Evolutionary conservation across 2,797 vertebrate genomes (phyloP), one percentile per base, ranked within the genome.

Genomic region (Alcedo atthis): DNA sequence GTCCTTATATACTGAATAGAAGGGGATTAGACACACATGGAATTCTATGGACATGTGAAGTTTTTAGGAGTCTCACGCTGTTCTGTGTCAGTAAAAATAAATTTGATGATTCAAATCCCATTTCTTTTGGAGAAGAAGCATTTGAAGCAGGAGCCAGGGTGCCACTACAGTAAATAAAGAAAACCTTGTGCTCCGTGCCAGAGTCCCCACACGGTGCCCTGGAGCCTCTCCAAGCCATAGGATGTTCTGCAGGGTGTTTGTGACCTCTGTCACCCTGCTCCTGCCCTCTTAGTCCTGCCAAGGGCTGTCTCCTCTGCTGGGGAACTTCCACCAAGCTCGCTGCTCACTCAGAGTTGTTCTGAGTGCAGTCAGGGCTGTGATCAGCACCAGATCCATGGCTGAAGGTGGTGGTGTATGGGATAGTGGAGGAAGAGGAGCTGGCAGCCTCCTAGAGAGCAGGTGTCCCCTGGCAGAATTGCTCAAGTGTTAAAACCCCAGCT

Each of bases 131-230:
- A 91, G 63, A 94, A 87, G 78, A 81, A 95, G 55, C 83, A 79
- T 94, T 95, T 94, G 95, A 93, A 91, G 95, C 87, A 70, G 82
- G 66, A 82, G 84, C 85, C 94, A 89, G 87, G 85, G 14, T 92
- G 87, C 85, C 87, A 90, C 76, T 94, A 92, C 87, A 92, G 93
- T 90, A 95, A 96, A 93, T 78, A 89, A 96, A 95, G 81, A 91
- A 94, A 94, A 78, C 74, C 79, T 82, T 92, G 68, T 80, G 82
- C 92, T 87, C 62, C 0, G 40, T 95, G 94, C 93, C 93, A 91
- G 92, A 94, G 92, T 96, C 92, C 91, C 77, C 2, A 87, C 37
- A 71, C 35, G 10, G 90, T 73, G 89, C 69, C 77, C 17, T 89
- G 66, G 69, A 85, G 82, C 81, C n/a, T 92, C 85, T 79, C 35